These are phyloP conservation scores for Melanaphis sacchari DNA, from an alignment of 1,140 invertebrate genomes.

Conservation along the genomic window DNA sequence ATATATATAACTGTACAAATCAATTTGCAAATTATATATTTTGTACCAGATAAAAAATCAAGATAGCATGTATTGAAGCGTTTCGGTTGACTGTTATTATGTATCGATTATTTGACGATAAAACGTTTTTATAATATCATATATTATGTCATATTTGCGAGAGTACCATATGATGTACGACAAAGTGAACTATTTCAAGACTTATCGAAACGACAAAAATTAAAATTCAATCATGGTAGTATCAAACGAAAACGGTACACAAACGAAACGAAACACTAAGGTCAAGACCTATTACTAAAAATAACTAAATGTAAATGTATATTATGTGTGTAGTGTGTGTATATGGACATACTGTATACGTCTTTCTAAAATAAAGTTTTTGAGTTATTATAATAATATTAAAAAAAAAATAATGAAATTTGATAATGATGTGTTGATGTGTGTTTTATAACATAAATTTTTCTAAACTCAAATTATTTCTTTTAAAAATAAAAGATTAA, in stretches of 20 bases:
- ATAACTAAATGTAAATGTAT: neutral
- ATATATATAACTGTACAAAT: neutral
- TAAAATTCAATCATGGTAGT: neutral
- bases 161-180: neutral
- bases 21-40: neutral
- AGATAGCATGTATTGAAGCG: neutral
- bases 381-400: neutral
- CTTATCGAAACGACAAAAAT: neutral
- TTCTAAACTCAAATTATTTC: neutral
- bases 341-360: neutral
- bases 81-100: neutral
- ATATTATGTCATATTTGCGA: neutral
- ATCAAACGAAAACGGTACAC: neutral
- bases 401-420: neutral
- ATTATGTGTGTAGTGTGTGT: neutral
- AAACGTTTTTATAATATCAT: neutral
- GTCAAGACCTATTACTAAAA: neutral
- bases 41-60: neutral
- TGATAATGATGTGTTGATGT: neutral
- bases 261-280: neutral
- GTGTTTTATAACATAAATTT: neutral
- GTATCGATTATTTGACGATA: neutral
- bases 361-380: conserved; percentile 26
- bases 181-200: neutral
- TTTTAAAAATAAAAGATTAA: neutral